These are phyloP conservation scores for Eucriotettix oculatus DNA, from an alignment of 2,888 invertebrate species.

Conservation along the genomic window DNA sequence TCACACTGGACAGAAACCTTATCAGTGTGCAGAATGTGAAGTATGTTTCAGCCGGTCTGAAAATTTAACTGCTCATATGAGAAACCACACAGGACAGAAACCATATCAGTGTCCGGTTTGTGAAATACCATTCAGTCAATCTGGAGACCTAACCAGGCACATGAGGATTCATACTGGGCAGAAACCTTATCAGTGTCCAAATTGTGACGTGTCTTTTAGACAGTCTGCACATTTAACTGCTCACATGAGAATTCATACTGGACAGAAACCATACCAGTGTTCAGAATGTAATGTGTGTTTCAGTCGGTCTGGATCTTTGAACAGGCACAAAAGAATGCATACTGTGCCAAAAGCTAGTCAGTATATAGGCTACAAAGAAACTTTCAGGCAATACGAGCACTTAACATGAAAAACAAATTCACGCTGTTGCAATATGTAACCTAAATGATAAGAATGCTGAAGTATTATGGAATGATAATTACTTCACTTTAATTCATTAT, in stretches of 20 bases:
- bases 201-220: not conserved
- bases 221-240: not conserved
- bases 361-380: too few relatives aligned
- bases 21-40: not conserved
- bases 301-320: too few relatives aligned
- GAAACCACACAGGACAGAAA: not conserved
- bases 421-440: too few relatives aligned
- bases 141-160: not conserved
- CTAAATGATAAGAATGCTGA: too few relatives aligned
- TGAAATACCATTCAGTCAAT: not conserved
- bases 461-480: too few relatives aligned
- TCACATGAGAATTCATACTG: not conserved
- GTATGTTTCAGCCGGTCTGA: not conserved
- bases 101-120: not conserved
- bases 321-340: too few relatives aligned
- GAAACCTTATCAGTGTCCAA: not conserved
- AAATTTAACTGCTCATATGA: not conserved
- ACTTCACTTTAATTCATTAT: too few relatives aligned
- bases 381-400: too few relatives aligned
- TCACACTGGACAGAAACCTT: not conserved
- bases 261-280: not conserved
- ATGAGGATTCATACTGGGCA: not conserved
- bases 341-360: too few relatives aligned
- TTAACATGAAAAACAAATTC: too few relatives aligned
- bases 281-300: too few relatives aligned